Evolutionary conservation across 2,797 vertebrate species (phyloP).

Genomic region (Sebastes cheni): DNA sequence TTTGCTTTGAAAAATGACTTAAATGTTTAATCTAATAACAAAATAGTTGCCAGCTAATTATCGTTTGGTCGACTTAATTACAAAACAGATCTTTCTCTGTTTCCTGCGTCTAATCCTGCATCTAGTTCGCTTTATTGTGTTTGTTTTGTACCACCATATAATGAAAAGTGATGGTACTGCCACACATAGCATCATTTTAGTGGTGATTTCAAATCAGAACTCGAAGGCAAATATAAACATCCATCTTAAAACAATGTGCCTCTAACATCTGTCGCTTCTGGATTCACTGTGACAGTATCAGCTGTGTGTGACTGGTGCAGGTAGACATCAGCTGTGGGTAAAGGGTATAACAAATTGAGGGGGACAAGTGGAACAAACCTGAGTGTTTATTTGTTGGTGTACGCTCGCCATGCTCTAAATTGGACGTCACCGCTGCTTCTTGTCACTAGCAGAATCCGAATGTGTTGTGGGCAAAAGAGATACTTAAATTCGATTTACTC

Average conservation of each 20-base stretch:
- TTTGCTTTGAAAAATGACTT: too few species aligned
- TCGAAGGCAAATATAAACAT: not conserved
- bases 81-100: not conserved
- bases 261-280: not conserved
- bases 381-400: constrained; percentile 63
- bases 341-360: constrained; percentile 66
- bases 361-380: constrained; percentile 74
- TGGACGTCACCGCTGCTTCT: constrained; percentile 51
- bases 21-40: not conserved
- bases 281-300: not conserved
- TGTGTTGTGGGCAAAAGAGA: constrained; percentile 54
- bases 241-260: not conserved
- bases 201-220: not conserved
- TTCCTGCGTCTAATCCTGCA: not conserved
- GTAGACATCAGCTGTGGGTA: constrained; percentile 30
- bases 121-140: not conserved
- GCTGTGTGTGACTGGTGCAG: not conserved
- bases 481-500: constrained; percentile 64
- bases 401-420: constrained; percentile 61
- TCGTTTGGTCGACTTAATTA: not conserved
- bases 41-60: not conserved
- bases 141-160: not conserved
- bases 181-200: not conserved
- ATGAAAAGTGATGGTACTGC: not conserved
- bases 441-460: constrained; percentile 58